A percentile compares a stretch with the other conserved stretches of the same genome.
phyloP scores from a whole-genome alignment of 1,140 invertebrate genomes.

The Mylabris phalerata region DNA sequence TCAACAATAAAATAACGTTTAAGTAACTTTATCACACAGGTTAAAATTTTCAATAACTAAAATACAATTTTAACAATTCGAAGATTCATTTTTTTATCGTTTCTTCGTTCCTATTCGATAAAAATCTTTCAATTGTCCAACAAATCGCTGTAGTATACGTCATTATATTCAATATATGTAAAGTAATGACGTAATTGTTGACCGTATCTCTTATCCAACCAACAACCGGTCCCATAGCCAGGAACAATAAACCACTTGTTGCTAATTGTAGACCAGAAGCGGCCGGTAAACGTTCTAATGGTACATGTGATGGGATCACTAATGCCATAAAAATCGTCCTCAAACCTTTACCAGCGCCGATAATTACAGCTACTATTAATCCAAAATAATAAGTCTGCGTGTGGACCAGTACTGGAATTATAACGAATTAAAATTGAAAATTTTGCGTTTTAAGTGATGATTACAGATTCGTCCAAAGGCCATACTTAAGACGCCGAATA shows the following conservation, averaged over 20 bases:
- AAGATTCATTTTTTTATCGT: not conserved
- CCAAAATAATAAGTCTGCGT: slow-evolving; percentile 28
- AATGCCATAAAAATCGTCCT: slow-evolving; percentile 60
- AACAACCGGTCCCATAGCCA: slow-evolving; percentile 50
- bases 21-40: too few species aligned
- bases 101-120: not conserved
- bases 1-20: too few species aligned
- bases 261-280: slow-evolving; percentile 56
- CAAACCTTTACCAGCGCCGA: slow-evolving; percentile 57
- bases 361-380: slow-evolving; percentile 47
- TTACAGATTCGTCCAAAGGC: slow-evolving; percentile 58
- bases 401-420: slow-evolving; percentile 31
- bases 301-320: slow-evolving; percentile 57
- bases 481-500: slow-evolving; percentile 57
- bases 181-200: slow-evolving; percentile 48
- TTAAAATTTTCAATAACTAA: too few species aligned
- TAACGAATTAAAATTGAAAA: not conserved
- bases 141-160: slow-evolving; percentile 52
- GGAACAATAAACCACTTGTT: slow-evolving; percentile 51
- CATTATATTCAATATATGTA: slow-evolving; percentile 57
- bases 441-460: slow-evolving; percentile 26
- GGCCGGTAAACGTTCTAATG: slow-evolving; percentile 53
- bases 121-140: slow-evolving; percentile 46
- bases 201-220: slow-evolving; percentile 52
- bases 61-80: too few species aligned